Conservation (phyloP, 1,140 invertebrate species). For the Pogonomyrmex californicus region DNA sequence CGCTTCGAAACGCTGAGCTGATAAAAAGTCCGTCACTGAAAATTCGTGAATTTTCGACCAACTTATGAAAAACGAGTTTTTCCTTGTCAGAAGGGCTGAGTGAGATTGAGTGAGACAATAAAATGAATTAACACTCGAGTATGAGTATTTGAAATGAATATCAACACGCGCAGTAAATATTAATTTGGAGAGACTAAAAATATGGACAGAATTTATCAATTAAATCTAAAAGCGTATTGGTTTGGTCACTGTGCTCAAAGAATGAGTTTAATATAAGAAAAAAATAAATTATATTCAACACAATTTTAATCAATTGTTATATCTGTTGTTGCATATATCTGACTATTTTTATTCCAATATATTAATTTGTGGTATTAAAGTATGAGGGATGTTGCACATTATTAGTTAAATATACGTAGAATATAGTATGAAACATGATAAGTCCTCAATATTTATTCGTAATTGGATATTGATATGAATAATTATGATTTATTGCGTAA, state of each 20-base stretch:
- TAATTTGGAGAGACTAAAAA: neutral
- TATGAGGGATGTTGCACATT: constrained; percentile 39
- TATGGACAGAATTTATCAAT: neutral
- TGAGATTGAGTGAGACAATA: neutral
- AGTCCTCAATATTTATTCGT: constrained; percentile 36
- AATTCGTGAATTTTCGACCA: constrained; percentile 53
- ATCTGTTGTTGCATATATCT: neutral
- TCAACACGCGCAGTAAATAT: neutral
- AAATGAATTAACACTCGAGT: neutral
- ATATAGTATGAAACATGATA: constrained; percentile 25
- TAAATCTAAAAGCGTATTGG: neutral
- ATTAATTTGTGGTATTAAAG: constrained; percentile 40
- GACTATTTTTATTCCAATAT: constrained; percentile 13
- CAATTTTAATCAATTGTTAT: constrained; percentile 20
- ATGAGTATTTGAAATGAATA: neutral
- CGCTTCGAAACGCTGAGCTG: constrained; percentile 63
- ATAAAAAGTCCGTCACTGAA: constrained; percentile 64
- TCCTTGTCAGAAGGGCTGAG: neutral
- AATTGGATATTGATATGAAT: constrained; percentile 51
- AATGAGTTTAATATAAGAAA: neutral
- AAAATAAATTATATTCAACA: neutral
- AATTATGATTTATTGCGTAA: constrained; percentile 55
- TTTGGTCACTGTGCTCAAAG: neutral
- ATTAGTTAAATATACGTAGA: constrained; percentile 7
- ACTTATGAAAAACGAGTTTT: constrained; percentile 53